These are phyloP conservation scores for Biston stratarius DNA, from an alignment of 2,888 invertebrate species.

Conservation along the genomic window DNA sequence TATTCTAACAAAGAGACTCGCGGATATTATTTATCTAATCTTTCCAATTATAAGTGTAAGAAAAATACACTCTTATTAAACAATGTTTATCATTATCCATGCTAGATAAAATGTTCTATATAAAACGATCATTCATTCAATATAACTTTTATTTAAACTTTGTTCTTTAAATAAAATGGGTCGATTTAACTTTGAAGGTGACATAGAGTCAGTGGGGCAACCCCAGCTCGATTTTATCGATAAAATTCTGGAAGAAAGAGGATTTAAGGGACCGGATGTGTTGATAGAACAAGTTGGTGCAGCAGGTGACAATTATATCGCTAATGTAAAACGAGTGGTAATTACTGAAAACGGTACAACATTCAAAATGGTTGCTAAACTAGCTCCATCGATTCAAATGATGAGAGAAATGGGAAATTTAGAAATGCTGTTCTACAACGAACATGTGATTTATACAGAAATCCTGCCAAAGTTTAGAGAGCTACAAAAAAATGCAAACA, in stretches of 20 bases:
- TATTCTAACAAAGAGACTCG: neutral
- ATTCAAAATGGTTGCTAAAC: slow-evolving; percentile 62
- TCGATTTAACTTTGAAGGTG: slow-evolving; percentile 52
- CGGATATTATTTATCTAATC: neutral
- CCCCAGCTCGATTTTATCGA: slow-evolving; percentile 56
- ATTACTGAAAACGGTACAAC: slow-evolving; percentile 44
- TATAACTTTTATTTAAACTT: slow-evolving; percentile 1
- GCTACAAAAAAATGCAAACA: slow-evolving; percentile 53
- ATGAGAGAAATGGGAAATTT: slow-evolving; percentile 44
- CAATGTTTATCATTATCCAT: neutral
- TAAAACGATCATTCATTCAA: neutral
- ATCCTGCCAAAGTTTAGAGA: slow-evolving; percentile 50
- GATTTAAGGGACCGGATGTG: slow-evolving; percentile 52
- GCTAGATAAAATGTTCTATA: slow-evolving; percentile 1
- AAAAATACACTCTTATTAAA: neutral
- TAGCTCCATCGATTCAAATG: slow-evolving; percentile 54
- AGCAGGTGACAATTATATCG: slow-evolving; percentile 51
- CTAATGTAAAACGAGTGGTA: slow-evolving; percentile 45
- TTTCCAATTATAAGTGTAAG: neutral
- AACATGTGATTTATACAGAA: slow-evolving; percentile 56
- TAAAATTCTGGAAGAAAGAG: slow-evolving; percentile 52
- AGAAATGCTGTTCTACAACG: slow-evolving; percentile 53
- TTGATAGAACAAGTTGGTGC: slow-evolving; percentile 51
- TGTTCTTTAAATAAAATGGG: slow-evolving; percentile 41
- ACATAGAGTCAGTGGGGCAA: slow-evolving; percentile 46